Conservation (phyloP, 2,888 invertebrate species). For the Hermaeophaga mercurialis region DNA sequence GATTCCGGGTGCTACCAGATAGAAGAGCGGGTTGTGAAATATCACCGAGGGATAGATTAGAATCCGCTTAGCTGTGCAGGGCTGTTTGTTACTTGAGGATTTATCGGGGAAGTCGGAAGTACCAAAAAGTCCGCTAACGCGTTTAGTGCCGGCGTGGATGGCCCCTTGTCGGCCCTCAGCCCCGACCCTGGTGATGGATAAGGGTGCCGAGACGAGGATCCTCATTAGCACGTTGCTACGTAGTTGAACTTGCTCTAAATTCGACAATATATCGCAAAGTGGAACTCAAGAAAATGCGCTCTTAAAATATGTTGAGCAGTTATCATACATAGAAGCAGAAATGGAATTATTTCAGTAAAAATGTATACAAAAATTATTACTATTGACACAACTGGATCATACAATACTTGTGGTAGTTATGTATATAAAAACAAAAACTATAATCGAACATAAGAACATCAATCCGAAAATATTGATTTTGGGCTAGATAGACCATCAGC, state of each 20-base stretch:
- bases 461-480: too few relatives aligned
- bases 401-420: too few relatives aligned
- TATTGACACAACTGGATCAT: too few relatives aligned
- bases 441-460: too few relatives aligned
- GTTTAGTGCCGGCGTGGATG: slow-evolving; percentile 55
- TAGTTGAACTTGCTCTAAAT: slow-evolving; percentile 15
- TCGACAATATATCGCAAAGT: not conserved
- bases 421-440: too few relatives aligned
- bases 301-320: too few relatives aligned
- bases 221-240: slow-evolving; percentile 54
- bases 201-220: slow-evolving; percentile 47
- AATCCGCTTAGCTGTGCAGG: slow-evolving; percentile 54
- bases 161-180: slow-evolving; percentile 42
- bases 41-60: slow-evolving; percentile 57
- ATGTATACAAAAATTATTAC: too few relatives aligned
- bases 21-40: slow-evolving; percentile 51
- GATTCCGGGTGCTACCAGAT: slow-evolving; percentile 12
- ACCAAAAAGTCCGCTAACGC: slow-evolving; percentile 52
- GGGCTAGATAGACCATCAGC: too few relatives aligned
- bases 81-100: slow-evolving; percentile 55
- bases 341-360: too few relatives aligned
- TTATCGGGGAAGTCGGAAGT: slow-evolving; percentile 52
- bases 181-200: slow-evolving; percentile 52
- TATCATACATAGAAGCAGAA: too few relatives aligned
- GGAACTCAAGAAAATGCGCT: too few relatives aligned